Percentiles rank a stretch among this genome's conserved stretches.
Conservation (phyloP, 2,113 vertebrate species). For the Semnornis frantzii region DNA sequence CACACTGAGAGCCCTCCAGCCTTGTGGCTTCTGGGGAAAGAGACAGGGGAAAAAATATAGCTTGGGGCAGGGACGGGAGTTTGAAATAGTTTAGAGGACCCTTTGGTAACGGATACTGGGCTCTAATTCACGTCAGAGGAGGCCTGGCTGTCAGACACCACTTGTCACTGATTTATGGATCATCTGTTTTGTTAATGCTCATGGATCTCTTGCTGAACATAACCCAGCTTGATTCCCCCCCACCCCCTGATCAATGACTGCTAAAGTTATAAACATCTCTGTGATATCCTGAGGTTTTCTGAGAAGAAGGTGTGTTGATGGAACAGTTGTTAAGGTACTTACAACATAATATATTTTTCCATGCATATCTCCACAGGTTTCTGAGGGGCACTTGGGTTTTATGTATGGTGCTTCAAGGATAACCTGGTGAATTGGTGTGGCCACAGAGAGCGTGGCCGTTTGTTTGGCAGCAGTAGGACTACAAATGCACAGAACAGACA, state of each 20-base stretch:
- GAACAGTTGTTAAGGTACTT: not conserved
- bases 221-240: not conserved
- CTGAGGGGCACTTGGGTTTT: not conserved
- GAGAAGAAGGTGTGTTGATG: not conserved
- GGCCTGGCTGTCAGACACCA: not conserved
- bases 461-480: not conserved
- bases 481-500: not conserved
- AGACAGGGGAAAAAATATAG: not conserved
- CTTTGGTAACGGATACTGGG: not conserved
- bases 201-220: conserved; percentile 29
- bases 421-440: not conserved
- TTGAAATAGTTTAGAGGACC: conserved; percentile 27
- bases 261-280: not conserved
- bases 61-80: conserved; percentile 6
- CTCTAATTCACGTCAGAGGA: conserved; percentile 9
- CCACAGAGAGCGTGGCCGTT: not conserved
- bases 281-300: conserved; percentile 46
- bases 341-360: conserved; percentile 5
- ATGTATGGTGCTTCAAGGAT: not conserved
- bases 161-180: conserved; percentile 17
- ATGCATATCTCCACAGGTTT: not conserved
- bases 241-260: not conserved
- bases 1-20: conserved; percentile 44
- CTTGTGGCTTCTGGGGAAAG: conserved; percentile 13
- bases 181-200: conserved; percentile 29